A percentile compares a stretch with the other conserved stretches of the same genome.
These are phyloP conservation scores for Gavialis gangeticus DNA, from an alignment of 2,113 vertebrate genomes.

Conservation along the genomic window DNA sequence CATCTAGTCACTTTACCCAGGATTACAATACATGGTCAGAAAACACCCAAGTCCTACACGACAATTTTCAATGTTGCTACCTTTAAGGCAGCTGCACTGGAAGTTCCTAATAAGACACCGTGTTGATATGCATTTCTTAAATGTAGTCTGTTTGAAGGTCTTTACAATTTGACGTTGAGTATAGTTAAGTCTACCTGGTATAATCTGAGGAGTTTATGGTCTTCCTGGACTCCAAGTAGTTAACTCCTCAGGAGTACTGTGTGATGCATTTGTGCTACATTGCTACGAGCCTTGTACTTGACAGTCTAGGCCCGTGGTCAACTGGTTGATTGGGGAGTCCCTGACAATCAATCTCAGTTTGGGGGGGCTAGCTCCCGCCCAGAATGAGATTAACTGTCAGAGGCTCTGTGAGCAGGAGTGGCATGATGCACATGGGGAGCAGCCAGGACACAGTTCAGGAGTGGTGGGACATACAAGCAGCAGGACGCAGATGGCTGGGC, in stretches of 20 bases:
- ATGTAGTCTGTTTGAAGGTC: background rate
- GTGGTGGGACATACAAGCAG: no score
- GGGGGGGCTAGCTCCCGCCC: no score
- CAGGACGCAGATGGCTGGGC: no score
- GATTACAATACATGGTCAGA: rapidly evolving
- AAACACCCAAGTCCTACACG: background rate
- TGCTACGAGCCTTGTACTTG: rapidly evolving
- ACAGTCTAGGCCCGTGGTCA: background rate
- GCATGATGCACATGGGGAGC: no score
- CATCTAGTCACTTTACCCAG: background rate
- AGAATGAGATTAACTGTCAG: no score
- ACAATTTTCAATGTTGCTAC: rapidly evolving
- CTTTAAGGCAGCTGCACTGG: rapidly evolving
- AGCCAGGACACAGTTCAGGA: no score
- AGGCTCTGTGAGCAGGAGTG: no score
- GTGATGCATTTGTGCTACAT: rapidly evolving
- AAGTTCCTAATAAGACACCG: rapidly evolving
- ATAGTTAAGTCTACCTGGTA: background rate
- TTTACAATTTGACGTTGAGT: rapidly evolving
- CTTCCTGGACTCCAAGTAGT: rapidly evolving
- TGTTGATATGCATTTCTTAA: background rate
- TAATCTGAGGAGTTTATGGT: background rate
- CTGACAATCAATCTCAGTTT: no score
- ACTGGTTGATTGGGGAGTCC: no score
- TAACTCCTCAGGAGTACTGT: rapidly evolving